Conservation (phyloP, 2,797 vertebrate species). For the Manis crassicaudata region DNA sequence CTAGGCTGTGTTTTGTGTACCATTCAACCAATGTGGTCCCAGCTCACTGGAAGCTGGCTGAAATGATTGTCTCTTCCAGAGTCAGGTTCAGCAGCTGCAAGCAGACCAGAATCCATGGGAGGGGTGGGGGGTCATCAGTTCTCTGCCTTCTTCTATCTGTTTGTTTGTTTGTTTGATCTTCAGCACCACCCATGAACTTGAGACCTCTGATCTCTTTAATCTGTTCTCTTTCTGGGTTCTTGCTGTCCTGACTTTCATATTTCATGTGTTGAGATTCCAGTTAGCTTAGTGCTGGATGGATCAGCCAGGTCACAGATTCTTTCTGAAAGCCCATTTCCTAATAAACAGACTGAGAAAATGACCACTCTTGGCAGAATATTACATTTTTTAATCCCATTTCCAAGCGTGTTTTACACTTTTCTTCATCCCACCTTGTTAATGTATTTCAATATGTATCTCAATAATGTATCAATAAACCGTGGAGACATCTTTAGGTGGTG, state of each 20-base stretch:
- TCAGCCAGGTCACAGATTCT: conserved; percentile 33
- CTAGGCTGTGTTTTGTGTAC: background rate
- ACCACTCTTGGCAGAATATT: background rate
- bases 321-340: conserved; percentile 19
- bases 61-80: conserved; percentile 39
- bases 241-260: conserved; percentile 64
- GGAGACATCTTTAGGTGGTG: background rate
- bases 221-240: conserved; percentile 65
- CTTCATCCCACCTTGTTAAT: background rate
- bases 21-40: background rate
- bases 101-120: background rate
- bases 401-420: background rate
- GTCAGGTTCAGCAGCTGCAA: background rate
- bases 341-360: background rate
- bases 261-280: conserved; percentile 56
- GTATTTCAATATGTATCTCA: too few relatives aligned
- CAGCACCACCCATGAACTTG: conserved; percentile 64
- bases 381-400: background rate
- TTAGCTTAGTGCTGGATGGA: conserved; percentile 54
- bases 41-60: conserved; percentile 18
- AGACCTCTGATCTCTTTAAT: conserved; percentile 76
- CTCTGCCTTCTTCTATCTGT: conserved; percentile 68
- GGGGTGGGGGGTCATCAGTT: conserved; percentile 69
- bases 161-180: conserved; percentile 25
- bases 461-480: background rate